Base-by-base conservation (phyloP, 2,113 vertebrate genomes). In the Rattus norvegicus region DNA sequence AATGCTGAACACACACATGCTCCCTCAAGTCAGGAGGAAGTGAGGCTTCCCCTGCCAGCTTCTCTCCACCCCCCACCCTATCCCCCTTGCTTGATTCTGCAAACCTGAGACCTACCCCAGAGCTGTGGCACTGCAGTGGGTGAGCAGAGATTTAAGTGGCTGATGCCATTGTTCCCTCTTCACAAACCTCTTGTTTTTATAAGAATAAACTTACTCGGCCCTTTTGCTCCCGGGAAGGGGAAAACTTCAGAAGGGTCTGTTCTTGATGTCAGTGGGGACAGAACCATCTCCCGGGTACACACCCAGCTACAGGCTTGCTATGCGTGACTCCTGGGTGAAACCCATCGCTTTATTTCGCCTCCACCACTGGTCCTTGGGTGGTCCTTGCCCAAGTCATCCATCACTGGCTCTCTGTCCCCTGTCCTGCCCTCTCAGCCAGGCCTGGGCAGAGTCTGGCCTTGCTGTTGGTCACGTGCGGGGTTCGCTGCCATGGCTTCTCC, bases 1-100 rank as follows among this genome's bases (percentile, higher is more conserved):
- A 43, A 24, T 7, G 11, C 7, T 7, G 52, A 5, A 20, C 17
- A 0, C 17, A 20, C 17, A 0, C 17, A 16, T 22, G 2, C 1
- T 0, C 56, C 36, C 2, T 26, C 2, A 2, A 14, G 1, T 14
- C 52, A 0, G 4, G 61, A 26, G 14, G 54, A 63, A 28, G 6
- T 11, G 0, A 30, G n/a, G 11, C 59, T 2, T 28, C 7, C 88
- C 87, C 47, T 12, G 13, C 52, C 86, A 43, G 69, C 11, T 54
- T 56, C 36, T 11, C n/a, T 26, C 13, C 14, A 56, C 9, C 2
- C 14, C 11, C 54, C 19, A 30, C 13, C 6, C 69, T 24, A 17
- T 24, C 17, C 14, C 36, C 11, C 5, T 69, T 54, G 67, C 33
- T 24, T 26, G 22, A 56, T 28, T 4, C 14, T 39, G 16, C 54